Evolutionary conservation across 1,140 invertebrate genomes (phyloP).

Genomic region (Leptoteleia sp.): DNA sequence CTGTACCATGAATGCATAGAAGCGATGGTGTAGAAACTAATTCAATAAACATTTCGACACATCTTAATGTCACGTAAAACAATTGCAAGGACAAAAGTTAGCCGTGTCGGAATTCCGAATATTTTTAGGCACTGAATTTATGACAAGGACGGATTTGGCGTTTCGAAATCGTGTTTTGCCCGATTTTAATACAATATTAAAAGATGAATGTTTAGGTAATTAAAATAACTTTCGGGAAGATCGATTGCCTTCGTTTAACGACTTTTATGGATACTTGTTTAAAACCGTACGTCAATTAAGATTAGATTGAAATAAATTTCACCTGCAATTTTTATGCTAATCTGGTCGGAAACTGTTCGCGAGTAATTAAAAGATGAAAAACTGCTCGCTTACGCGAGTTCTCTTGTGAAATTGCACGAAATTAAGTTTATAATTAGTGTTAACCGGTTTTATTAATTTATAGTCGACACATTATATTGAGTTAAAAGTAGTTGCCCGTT

Average conservation of each 20-base stretch:
- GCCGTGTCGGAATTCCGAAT: constrained; percentile 25
- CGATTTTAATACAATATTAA: constrained; percentile 1
- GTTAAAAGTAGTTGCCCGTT: not conserved
- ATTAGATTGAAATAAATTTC: not conserved
- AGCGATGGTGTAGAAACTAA: constrained; percentile 18
- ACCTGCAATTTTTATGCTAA: too few species aligned
- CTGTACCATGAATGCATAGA: constrained; percentile 1
- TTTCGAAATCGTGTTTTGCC: constrained; percentile 1
- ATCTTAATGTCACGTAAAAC: constrained; percentile 31
- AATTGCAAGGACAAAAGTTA: constrained; percentile 15
- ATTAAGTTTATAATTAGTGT: too few species aligned
- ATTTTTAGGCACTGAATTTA: not conserved
- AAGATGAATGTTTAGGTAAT: not conserved
- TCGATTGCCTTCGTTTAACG: not conserved
- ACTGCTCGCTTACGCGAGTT: too few species aligned
- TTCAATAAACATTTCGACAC: constrained; percentile 28
- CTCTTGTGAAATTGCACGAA: too few species aligned
- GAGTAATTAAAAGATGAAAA: too few species aligned
- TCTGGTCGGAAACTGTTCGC: too few species aligned
- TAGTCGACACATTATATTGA: too few species aligned
- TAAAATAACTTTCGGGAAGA: constrained; percentile 4
- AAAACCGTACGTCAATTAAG: not conserved
- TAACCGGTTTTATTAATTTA: too few species aligned
- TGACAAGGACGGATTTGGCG: not conserved
- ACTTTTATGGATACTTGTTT: not conserved